phyloP scores from a whole-genome alignment of 2,113 vertebrate genomes.

The Drymodes brunneopygia region DNA sequence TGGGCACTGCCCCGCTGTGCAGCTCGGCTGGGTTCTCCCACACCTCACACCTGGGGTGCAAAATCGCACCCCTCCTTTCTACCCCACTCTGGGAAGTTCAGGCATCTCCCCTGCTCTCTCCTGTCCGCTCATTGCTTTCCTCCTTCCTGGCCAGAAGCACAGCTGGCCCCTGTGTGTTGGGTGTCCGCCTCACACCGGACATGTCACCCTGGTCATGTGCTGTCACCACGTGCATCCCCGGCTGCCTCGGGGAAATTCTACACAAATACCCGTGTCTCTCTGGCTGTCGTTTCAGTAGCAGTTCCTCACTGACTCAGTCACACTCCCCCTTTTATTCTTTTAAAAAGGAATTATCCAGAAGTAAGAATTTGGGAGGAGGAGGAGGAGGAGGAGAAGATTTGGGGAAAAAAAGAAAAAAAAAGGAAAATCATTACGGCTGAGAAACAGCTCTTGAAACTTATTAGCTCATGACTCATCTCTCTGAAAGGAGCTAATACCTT shows the following conservation, averaged over 20 bases:
- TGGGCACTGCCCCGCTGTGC: fast-evolving
- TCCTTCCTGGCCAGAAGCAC: not conserved
- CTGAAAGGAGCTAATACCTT: constrained; percentile 75
- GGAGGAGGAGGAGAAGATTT: constrained; percentile 40
- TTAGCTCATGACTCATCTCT: constrained; percentile 74
- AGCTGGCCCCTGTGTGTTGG: fast-evolving
- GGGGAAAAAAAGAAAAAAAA: constrained; percentile 50
- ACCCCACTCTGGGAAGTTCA: not conserved
- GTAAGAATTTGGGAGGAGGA: constrained; percentile 42
- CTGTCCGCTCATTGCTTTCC: fast-evolving
- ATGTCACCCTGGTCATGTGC: fast-evolving
- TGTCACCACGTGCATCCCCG: fast-evolving
- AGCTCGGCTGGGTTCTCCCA: not conserved
- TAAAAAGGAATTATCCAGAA: constrained; percentile 40
- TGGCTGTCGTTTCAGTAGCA: not conserved
- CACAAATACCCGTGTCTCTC: not conserved
- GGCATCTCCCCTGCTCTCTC: not conserved
- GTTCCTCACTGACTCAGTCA: not conserved
- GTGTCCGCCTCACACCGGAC: fast-evolving
- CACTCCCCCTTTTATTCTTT: not conserved
- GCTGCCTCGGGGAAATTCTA: not conserved
- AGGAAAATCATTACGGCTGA: constrained; percentile 63
- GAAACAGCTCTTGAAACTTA: constrained; percentile 72
- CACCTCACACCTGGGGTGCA: not conserved
- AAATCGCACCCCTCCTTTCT: not conserved